Base-by-base conservation (phyloP, 2,888 invertebrate genomes). In the Melanostoma mellinum region DNA sequence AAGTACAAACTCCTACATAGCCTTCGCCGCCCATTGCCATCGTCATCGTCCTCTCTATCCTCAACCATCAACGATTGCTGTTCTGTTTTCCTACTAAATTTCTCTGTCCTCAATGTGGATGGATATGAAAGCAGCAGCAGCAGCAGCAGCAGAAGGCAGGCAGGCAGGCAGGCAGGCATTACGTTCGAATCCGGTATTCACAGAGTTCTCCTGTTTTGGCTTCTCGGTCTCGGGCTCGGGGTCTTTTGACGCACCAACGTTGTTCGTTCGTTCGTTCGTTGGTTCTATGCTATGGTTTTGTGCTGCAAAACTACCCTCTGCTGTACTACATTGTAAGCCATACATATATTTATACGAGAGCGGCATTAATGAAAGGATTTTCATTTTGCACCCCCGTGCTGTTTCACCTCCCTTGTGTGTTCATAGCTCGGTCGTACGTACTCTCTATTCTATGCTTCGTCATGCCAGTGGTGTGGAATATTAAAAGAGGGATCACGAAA, bases 311-410 rank as follows among this genome's bases (percentile, higher is more conserved):
- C 84, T 50, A 84, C 84, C 73, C 82, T 60, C 58, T 72, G 60
- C 52, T 9, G 38, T 75, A 55, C 48, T 55, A 58, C 58, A 50
- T 55, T 52, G 75, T 68, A 67, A 76, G 44, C 44, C 55, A 52
- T 48, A n/a, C 20, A 61, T 52, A 44, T 53, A 69, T 71, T 33
- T 65, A 50, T 68, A 67, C 55, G 61, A 79, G 75, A 74, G 84
- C 87, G 87, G 85, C 87, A 88, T 88, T 89, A 88, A 88, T 88
- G 89, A 88, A 89, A 89, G 89, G 88, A 89, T 89, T 89, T 89
- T 86, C 86, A 88, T 88, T 87, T 86, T 86, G 46, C 79, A 75
- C 40, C 53, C 82, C 61, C 68, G 60, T 30, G 63, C 33, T 63
- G 36, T 35, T n/a, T 55, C 55, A 32, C 20, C 63, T 35, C 20